Evolutionary conservation across 2,797 vertebrate species (phyloP).

Genomic region (Pteropus rufus): DNA sequence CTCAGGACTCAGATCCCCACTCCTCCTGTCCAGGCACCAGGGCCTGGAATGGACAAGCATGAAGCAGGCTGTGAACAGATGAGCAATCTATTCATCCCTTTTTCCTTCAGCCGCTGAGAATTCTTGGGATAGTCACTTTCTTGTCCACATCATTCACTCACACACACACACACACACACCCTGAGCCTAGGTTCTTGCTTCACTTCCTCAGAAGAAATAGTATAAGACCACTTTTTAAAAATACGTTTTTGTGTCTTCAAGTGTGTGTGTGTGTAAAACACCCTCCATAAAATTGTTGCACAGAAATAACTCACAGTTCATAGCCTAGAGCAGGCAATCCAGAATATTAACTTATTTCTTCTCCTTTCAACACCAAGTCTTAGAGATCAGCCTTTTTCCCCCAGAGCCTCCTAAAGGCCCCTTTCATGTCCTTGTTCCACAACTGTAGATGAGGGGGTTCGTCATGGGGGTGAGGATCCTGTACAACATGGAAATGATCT

Average conservation of each 20-base stretch:
- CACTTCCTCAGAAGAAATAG: background rate
- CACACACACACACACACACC: too few species aligned
- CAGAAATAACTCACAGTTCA: background rate
- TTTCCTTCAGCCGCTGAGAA: background rate
- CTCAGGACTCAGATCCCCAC: background rate
- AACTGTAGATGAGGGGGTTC: background rate
- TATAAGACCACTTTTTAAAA: background rate
- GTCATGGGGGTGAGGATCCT: background rate
- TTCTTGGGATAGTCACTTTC: background rate
- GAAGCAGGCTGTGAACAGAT: background rate
- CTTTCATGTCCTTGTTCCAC: background rate
- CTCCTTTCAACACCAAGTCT: fast-evolving
- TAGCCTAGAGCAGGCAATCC: background rate
- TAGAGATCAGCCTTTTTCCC: background rate
- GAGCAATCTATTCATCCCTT: background rate
- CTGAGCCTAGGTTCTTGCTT: background rate
- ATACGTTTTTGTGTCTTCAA: too few species aligned
- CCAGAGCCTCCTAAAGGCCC: background rate
- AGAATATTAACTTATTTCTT: background rate
- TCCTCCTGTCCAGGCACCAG: background rate
- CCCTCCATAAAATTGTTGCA: too few species aligned
- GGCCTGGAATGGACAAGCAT: background rate
- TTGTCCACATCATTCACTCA: background rate
- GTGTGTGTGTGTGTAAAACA: background rate
- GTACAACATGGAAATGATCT: background rate